Evolutionary conservation across 2,113 vertebrate species (phyloP), one percentile per base, ranked within the genome.

Genomic region (Scatophagus argus): DNA sequence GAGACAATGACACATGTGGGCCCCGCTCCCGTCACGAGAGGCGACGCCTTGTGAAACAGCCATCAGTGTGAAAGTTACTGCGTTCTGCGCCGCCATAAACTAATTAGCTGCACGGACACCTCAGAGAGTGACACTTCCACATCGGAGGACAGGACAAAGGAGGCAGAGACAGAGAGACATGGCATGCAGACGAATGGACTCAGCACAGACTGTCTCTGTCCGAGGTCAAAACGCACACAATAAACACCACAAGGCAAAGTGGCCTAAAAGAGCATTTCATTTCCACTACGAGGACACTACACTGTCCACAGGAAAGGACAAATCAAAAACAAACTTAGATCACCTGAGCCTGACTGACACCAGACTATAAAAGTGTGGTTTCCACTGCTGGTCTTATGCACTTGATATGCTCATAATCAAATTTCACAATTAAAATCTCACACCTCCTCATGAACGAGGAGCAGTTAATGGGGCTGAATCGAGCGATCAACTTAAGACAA

Each of bases 11-110:
- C 71, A 74, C 43, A 77, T 46, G 29, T 21, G 44, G 49, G 49
- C 13, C 63, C 41, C 19, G 76, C 3, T 78, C 66, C 69, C 38
- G 2, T 23, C 56, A 75, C 8, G 32, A 56, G 43, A 5, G 0
- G 46, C 78, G 21, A 56, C 54, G 25, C 11, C 39, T 49, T 61
- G 65, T 73, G 67, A 81, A 87, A 60, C 52, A 54, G 72, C 47
- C 74, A 64, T 66, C 47, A 38, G 25, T 4, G 56, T 71, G 34
- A 88, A 84, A 80, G 56, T 80, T 79, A 82, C 10, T 62, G 68
- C 13, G 0, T n/a, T 72, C 56, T 64, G 56, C 3, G 19, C 16
- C 2, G 64, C 70, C 21, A 29, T 88, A 61, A 83, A 81, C 58
- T 21, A 47, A 87, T 81, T 64, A 83, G 31, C 61, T 62, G 8